Percentiles rank a stretch among this genome's conserved stretches.
Conservation (phyloP, 2,888 invertebrate species). For the Zeuzera pyrina region DNA sequence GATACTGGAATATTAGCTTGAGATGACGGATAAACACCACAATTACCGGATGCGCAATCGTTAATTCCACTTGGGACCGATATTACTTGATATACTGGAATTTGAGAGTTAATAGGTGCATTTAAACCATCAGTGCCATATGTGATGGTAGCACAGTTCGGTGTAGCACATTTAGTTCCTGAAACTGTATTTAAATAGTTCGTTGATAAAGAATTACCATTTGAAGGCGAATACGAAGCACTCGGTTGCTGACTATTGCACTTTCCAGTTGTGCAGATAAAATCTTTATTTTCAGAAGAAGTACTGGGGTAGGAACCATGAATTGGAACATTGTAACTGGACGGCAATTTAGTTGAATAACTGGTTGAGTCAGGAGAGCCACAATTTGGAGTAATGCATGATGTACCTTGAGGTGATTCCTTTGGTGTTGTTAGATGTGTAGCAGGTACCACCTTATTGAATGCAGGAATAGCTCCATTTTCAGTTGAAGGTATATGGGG, state of each 20-base stretch:
- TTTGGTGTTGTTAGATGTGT: conserved; percentile 39
- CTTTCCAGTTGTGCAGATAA: conserved; percentile 13
- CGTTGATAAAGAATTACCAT: conserved; percentile 8
- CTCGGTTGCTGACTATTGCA: conserved; percentile 9
- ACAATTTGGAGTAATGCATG: conserved; percentile 22
- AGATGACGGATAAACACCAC: conserved; percentile 12
- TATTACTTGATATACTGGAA: conserved; percentile 2
- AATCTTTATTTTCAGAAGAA: conserved; percentile 8
- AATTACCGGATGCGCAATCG: conserved; percentile 22
- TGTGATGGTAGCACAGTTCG: background rate
- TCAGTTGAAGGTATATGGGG: conserved; percentile 16
- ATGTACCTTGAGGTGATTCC: conserved; percentile 18
- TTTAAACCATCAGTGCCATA: background rate
- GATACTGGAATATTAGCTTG: conserved; percentile 2
- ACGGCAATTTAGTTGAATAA: conserved; percentile 19
- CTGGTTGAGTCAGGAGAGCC: conserved; percentile 6
- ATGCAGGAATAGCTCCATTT: conserved; percentile 13
- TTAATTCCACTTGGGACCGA: conserved; percentile 6
- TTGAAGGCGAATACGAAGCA: conserved; percentile 3
- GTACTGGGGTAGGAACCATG: conserved; percentile 12
- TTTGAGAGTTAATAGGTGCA: conserved; percentile 12
- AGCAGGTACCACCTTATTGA: conserved; percentile 33
- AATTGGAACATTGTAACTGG: conserved; percentile 27
- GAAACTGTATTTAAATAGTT: conserved; percentile 7
- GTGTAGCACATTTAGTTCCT: background rate